Base-by-base conservation (phyloP, 2,888 invertebrate genomes). In the Gari tellinella region DNA sequence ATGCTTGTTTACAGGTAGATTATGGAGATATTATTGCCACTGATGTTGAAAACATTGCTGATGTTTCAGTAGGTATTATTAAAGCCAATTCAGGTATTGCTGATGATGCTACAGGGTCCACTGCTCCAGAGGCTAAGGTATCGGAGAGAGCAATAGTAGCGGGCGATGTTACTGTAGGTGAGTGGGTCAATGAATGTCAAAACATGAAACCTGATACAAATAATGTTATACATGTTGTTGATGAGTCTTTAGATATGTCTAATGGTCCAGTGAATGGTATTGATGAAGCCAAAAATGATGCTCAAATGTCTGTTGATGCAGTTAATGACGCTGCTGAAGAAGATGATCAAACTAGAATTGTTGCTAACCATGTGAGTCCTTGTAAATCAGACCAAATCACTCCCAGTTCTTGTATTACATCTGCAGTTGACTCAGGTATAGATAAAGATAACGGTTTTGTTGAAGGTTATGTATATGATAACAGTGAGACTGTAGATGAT, bases 371-470 rank as follows among this genome's bases (percentile, higher is more conserved):
- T 21, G 48, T 31, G 4, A 31, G 31, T 31, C 31, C 31, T 31
- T 31, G 31, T 31, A 31, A 31, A 10, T 31, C 31, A 10, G 31
- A 31, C 10, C 31, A 64, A 26, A 53, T 63, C 40, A 70, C 70
- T 23, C 79, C 79, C 31, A 79, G 79, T 66, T 79, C 79, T 26
- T 79, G 79, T 60, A 79, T 79, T 43, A 21, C 75, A 21, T 64
- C 79, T 51, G 62, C 56, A 23, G 74, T 79, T 26, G 67, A 78
- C 40, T 67, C 57, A 45, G 45, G 43, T 23, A 45, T 26, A 17
- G 7, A 45, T 1, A 26, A 45, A 10, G 10, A 10, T 31, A 31
- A 31, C 10, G 31, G 31, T 31, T 31, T 31, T 31, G 31, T 31
- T 31, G 31, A 31, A 31, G 10, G 10, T 4, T 31, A 4, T 31